Conservation (phyloP, 1,140 invertebrate genomes). For the Ceratosolen solmsi region DNA sequence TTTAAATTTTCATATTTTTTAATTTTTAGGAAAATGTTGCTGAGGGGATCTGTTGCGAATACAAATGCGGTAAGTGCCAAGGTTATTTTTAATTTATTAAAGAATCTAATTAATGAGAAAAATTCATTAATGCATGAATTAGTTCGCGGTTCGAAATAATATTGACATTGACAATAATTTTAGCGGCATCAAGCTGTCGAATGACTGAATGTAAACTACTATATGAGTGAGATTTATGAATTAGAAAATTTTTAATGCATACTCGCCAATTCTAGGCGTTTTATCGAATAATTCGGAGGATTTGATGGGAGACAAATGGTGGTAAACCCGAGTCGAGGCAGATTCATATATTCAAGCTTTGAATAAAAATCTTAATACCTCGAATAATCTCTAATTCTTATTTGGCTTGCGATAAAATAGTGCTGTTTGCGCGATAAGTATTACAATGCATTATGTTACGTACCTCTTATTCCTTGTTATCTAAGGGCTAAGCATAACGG, state of each 20-base stretch:
- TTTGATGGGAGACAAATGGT: neutral
- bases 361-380: slow-evolving; percentile 21
- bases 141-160: too few relatives aligned
- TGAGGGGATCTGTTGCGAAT: too few relatives aligned
- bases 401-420: slow-evolving; percentile 27
- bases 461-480: slow-evolving; percentile 19
- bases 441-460: slow-evolving; percentile 46
- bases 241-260: neutral
- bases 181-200: neutral
- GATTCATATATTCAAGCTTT: neutral
- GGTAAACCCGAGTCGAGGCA: neutral
- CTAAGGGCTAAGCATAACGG: slow-evolving; percentile 41
- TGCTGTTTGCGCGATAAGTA: neutral
- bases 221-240: neutral
- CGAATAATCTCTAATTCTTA: slow-evolving; percentile 24
- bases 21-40: too few relatives aligned
- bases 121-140: neutral
- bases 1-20: neutral
- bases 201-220: neutral
- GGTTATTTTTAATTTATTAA: slow-evolving; percentile 26
- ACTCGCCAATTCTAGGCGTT: too few relatives aligned
- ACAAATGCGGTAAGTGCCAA: slow-evolving; percentile 19
- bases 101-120: too few relatives aligned
- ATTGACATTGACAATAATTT: neutral
- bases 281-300: neutral